Conservation (phyloP, 2,797 vertebrate genomes). For the Gymnoscopelus microlampas region DNA sequence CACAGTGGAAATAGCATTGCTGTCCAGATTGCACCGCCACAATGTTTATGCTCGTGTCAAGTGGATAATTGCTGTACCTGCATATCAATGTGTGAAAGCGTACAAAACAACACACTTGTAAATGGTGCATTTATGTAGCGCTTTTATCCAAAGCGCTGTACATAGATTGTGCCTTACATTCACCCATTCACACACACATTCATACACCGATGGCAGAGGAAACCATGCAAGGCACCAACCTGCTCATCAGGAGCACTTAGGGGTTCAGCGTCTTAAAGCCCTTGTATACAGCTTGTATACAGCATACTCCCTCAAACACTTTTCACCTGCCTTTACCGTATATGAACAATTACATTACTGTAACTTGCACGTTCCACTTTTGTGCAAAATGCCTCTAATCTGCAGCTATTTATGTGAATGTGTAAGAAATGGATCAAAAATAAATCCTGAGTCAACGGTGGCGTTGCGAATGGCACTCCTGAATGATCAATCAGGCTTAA, state of each 20-base stretch:
- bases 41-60: background rate
- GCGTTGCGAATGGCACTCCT: slow-evolving; percentile 2
- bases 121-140: no score
- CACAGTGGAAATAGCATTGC: background rate
- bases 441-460: background rate
- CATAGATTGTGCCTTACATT: no score
- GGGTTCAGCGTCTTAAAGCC: no score
- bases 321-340: background rate
- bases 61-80: background rate
- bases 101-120: background rate
- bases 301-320: background rate
- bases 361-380: background rate
- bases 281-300: background rate
- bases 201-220: no score
- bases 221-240: no score
- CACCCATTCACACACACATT: no score
- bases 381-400: background rate
- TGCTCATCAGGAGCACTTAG: no score
- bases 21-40: background rate
- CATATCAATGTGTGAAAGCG: background rate
- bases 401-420: background rate
- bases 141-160: no score
- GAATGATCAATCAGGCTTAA: slow-evolving; percentile 56
- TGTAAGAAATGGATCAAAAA: slow-evolving; percentile 3
- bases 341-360: slow-evolving; percentile 1